Evolutionary conservation across 1,140 invertebrate species (phyloP).

Genomic region (Augochlora pura): DNA sequence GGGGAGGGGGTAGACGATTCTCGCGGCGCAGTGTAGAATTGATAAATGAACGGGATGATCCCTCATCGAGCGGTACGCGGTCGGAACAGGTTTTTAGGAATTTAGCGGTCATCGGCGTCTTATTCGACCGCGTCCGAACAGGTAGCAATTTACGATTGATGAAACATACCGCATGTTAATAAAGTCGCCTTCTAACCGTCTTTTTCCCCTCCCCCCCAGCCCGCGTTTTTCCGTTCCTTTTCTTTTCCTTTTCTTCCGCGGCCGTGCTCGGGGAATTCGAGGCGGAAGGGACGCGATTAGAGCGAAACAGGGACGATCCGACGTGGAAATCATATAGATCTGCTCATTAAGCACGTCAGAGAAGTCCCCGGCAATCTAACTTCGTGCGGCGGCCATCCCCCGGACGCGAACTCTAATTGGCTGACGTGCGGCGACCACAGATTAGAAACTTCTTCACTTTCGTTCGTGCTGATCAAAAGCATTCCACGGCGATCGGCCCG

Average conservation of each 20-base stretch:
- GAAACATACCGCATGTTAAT: constrained; percentile 7
- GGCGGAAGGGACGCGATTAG: neutral
- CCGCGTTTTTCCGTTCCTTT: neutral
- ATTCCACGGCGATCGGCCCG: constrained; percentile 26
- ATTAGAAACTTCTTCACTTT: constrained; percentile 59
- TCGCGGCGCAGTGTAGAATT: constrained; percentile 4
- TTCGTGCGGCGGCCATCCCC: constrained; percentile 41
- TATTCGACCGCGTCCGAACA: neutral
- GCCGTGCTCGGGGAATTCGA: neutral
- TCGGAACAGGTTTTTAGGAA: constrained; percentile 14
- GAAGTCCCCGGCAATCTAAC: constrained; percentile 52
- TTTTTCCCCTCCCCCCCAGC: too few species aligned
- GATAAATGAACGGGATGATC: constrained; percentile 2
- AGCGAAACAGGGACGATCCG: constrained; percentile 30
- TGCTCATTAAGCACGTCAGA: constrained; percentile 38
- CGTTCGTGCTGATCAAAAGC: constrained; percentile 44
- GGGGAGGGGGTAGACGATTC: neutral
- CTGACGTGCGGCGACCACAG: constrained; percentile 55
- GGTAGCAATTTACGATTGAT: constrained; percentile 4
- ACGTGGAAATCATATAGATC: constrained; percentile 42
- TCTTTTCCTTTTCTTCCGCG: neutral
- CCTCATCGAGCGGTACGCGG: neutral
- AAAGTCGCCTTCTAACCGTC: neutral
- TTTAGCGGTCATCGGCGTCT: neutral
- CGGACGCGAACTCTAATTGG: constrained; percentile 56